Evolutionary conservation across 2,113 vertebrate species (phyloP).

Genomic region (Sturnira hondurensis): DNA sequence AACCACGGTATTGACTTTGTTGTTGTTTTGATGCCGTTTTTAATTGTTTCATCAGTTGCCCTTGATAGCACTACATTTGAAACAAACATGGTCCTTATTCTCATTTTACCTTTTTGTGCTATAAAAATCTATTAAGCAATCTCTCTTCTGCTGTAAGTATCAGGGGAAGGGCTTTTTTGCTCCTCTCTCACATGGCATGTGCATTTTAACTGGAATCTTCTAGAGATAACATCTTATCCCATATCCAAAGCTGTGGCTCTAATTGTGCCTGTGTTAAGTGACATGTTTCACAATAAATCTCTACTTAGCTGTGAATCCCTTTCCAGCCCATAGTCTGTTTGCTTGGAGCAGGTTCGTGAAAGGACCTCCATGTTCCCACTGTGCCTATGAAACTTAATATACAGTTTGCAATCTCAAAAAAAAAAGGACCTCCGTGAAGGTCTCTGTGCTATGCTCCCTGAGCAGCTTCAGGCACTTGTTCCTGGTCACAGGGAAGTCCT

Average conservation of each 20-base stretch:
- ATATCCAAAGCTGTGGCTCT: neutral
- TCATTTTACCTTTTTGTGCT: neutral
- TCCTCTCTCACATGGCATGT: neutral
- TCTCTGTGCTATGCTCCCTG: neutral
- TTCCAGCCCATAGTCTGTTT: neutral
- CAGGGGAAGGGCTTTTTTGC: neutral
- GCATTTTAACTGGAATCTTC: neutral
- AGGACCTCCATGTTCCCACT: neutral
- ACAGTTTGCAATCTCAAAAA: no score
- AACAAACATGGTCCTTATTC: neutral
- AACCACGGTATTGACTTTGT: neutral
- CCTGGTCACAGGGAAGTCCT: neutral
- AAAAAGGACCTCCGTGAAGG: neutral
- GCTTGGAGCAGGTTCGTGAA: neutral
- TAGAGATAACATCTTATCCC: neutral
- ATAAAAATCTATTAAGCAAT: neutral
- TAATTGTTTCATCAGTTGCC: neutral
- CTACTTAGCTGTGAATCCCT: neutral
- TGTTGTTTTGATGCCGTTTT: neutral
- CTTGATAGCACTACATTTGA: neutral
- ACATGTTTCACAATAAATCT: neutral
- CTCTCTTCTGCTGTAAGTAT: neutral
- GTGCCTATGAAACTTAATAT: no score
- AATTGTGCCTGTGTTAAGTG: neutral
- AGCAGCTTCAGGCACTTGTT: neutral